Evolutionary conservation across 2,888 invertebrate species (phyloP).

Genomic region (Gastracanthus pulcherrimus): DNA sequence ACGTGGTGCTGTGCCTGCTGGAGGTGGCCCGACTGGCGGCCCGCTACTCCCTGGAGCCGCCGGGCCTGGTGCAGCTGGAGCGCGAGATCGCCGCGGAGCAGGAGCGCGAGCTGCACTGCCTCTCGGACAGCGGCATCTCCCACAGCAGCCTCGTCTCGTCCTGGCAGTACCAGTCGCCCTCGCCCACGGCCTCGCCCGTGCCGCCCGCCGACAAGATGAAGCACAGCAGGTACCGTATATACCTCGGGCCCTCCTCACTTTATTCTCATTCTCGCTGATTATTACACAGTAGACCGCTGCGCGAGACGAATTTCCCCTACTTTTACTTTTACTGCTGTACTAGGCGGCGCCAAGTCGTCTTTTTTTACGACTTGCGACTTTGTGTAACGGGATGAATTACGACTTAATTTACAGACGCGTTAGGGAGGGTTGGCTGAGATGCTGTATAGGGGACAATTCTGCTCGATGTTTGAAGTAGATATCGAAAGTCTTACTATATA

Average conservation of each 20-base stretch:
- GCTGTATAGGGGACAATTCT: too few species aligned
- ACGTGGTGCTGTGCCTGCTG: conserved; percentile 90
- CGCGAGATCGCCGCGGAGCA: conserved; percentile 92
- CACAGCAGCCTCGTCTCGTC: conserved; percentile 80
- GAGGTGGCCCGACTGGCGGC: conserved; percentile 91
- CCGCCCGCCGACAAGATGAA: conserved; percentile 78
- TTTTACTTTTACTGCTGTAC: conserved; percentile 1
- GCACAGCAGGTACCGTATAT: conserved; percentile 80
- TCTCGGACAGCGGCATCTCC: conserved; percentile 82
- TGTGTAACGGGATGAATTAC: too few species aligned
- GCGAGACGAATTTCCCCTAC: conserved; percentile 11
- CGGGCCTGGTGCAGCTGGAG: conserved; percentile 89
- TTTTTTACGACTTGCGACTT: not conserved
- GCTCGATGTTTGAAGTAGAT: too few species aligned
- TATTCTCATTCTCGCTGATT: not conserved
- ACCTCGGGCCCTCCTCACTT: not conserved
- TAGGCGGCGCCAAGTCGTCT: not conserved
- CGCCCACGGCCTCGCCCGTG: conserved; percentile 75
- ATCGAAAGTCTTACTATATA: too few species aligned
- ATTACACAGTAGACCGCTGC: not conserved
- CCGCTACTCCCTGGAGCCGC: conserved; percentile 88
- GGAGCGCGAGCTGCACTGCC: conserved; percentile 80
- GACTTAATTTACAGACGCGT: conserved; percentile 7
- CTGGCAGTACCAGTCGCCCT: conserved; percentile 84
- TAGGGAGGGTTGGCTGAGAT: too few species aligned